Conservation (phyloP, 2,113 vertebrate genomes). For the Psilopogon haemacephalus region DNA sequence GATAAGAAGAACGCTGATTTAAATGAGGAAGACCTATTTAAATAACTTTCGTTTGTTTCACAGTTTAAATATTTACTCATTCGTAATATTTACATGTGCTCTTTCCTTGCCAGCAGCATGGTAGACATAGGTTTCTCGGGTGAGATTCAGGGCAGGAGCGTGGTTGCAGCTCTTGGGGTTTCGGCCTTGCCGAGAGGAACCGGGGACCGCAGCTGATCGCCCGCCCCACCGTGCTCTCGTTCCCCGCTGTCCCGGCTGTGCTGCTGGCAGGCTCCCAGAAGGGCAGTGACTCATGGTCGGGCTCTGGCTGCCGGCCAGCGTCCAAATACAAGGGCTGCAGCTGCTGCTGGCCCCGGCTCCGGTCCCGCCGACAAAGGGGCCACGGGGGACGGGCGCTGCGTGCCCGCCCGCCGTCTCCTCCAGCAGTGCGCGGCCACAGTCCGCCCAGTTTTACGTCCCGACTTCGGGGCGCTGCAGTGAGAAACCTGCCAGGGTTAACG, state of each 20-base stretch:
- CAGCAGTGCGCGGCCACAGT: background rate
- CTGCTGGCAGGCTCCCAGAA: background rate
- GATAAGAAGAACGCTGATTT: background rate
- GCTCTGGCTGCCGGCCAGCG: slow-evolving; percentile 17
- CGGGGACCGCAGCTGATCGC: background rate
- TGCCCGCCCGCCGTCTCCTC: background rate
- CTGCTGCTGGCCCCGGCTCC: background rate
- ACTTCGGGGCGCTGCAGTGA: background rate
- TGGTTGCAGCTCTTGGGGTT: background rate
- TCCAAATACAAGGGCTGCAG: slow-evolving; percentile 12
- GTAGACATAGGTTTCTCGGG: accelerated
- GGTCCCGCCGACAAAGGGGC: background rate
- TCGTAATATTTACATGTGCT: background rate
- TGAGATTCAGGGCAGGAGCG: accelerated
- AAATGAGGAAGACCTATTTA: background rate
- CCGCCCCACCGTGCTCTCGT: background rate
- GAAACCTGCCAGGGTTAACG: background rate
- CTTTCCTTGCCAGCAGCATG: background rate
- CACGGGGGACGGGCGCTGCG: background rate
- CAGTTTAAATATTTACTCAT: slow-evolving; percentile 23
- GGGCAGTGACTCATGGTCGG: background rate
- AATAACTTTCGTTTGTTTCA: slow-evolving; percentile 2
- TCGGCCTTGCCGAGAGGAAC: accelerated
- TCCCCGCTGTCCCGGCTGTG: background rate
- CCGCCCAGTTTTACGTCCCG: background rate